A percentile compares a stretch with the other conserved stretches of the same genome.
These are phyloP conservation scores for Epicampocera succincta DNA, from an alignment of 2,888 invertebrate species.

Conservation along the genomic window DNA sequence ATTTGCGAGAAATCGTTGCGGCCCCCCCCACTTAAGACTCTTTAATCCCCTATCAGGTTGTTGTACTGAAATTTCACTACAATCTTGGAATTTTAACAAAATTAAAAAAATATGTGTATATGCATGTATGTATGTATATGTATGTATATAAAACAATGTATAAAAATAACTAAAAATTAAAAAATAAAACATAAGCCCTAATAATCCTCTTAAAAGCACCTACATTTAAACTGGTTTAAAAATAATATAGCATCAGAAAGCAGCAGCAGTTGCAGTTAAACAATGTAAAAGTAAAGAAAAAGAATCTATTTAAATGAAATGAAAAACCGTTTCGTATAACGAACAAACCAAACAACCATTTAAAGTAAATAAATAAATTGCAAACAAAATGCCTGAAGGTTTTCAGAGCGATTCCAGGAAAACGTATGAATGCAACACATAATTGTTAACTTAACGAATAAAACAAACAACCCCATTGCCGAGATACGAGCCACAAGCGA, in stretches of 20 bases:
- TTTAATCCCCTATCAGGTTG: conserved; percentile 37
- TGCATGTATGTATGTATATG: not conserved
- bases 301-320: not conserved
- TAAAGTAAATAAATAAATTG: conserved; percentile 25
- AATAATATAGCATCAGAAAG: not conserved
- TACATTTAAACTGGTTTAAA: conserved; percentile 32
- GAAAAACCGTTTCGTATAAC: not conserved
- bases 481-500: no score
- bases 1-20: conserved; percentile 1
- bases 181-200: conserved; percentile 54
- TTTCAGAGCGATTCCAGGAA: conserved; percentile 7
- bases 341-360: conserved; percentile 12
- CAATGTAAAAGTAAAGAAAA: not conserved
- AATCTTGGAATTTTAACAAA: conserved; percentile 16
- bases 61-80: conserved; percentile 34
- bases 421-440: conserved; percentile 55
- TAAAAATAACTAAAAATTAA: conserved; percentile 6
- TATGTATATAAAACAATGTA: not conserved
- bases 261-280: not conserved
- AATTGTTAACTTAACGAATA: conserved; percentile 51
- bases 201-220: conserved; percentile 65
- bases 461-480: conserved; percentile 5
- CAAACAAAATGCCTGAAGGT: conserved; percentile 14
- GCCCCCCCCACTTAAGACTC: not conserved
- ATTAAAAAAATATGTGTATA: not conserved